Conservation (phyloP, 2,888 invertebrate genomes). For the Cantharis flavilabris region DNA sequence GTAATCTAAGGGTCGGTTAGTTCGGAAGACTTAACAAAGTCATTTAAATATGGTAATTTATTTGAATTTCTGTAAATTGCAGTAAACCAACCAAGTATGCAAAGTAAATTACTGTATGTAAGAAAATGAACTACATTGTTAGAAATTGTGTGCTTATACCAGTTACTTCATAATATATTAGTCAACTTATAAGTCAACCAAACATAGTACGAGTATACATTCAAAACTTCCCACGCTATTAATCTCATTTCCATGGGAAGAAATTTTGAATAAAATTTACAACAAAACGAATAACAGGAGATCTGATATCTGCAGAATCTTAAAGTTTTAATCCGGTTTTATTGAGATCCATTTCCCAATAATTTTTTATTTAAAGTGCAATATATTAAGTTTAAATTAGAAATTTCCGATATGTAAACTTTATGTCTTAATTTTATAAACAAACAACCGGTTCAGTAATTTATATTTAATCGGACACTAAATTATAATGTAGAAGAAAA, state of each 20-base stretch:
- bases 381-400: not conserved
- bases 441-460: not conserved
- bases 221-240: conserved; percentile 12
- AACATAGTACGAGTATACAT: not conserved
- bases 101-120: not conserved
- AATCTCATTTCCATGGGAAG: conserved; percentile 17
- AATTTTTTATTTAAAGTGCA: not conserved
- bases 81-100: not conserved
- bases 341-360: not conserved
- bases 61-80: not conserved
- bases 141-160: not conserved
- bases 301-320: not conserved
- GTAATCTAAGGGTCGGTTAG: not conserved
- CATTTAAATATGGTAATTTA: not conserved
- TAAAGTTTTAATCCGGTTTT: not conserved
- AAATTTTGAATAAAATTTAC: conserved; percentile 12
- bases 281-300: conserved; percentile 1
- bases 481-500: not conserved
- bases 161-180: not conserved
- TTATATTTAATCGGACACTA: not conserved
- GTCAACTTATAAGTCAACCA: not conserved
- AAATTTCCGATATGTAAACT: not conserved
- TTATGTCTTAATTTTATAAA: not conserved
- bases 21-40: not conserved
- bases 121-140: not conserved